Conservation (phyloP, 64 coral and sea anemone species). For the Dendronephthya gigantea region DNA sequence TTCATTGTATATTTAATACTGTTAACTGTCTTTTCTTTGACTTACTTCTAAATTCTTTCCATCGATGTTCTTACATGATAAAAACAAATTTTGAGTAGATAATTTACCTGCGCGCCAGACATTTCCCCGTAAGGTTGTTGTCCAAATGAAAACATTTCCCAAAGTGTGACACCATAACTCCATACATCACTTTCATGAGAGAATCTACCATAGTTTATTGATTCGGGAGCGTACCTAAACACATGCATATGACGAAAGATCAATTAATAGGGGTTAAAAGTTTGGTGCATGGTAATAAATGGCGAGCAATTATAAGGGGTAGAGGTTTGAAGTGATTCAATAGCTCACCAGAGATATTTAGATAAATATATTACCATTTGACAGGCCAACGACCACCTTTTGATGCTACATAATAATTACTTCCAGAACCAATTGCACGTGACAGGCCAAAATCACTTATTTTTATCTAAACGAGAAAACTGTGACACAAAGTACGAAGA, state of each 20-base stretch:
- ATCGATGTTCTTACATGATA: too few species aligned
- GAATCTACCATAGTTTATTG: slow-evolving; percentile 92
- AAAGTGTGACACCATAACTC: slow-evolving; percentile 96
- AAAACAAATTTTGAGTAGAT: background rate
- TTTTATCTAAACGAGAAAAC: slow-evolving; percentile 47
- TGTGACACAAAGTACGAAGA: too few species aligned
- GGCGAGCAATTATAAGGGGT: too few species aligned
- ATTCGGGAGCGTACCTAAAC: slow-evolving; percentile 89
- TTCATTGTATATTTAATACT: too few species aligned
- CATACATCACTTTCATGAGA: slow-evolving; percentile 98
- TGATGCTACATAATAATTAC: slow-evolving; percentile 94
- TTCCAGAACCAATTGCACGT: slow-evolving; percentile 77
- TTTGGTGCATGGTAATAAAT: too few species aligned
- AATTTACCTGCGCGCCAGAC: slow-evolving; percentile 78
- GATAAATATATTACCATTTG: slow-evolving; percentile 55
- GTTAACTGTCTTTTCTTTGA: too few species aligned
- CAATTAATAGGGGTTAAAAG: too few species aligned
- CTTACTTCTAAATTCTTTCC: background rate
- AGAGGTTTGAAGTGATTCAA: too few species aligned
- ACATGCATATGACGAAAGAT: too few species aligned
- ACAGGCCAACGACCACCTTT: slow-evolving; percentile 99
- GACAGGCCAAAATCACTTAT: slow-evolving; percentile 98
- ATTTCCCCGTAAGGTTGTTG: slow-evolving; percentile 94
- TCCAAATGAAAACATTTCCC: slow-evolving; percentile 99
- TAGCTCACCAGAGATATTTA: background rate